A percentile compares a stretch with the other conserved stretches of the same genome.
These are phyloP conservation scores for Slavum lentiscoides DNA, from an alignment of 2,888 invertebrate genomes.

Conservation along the genomic window DNA sequence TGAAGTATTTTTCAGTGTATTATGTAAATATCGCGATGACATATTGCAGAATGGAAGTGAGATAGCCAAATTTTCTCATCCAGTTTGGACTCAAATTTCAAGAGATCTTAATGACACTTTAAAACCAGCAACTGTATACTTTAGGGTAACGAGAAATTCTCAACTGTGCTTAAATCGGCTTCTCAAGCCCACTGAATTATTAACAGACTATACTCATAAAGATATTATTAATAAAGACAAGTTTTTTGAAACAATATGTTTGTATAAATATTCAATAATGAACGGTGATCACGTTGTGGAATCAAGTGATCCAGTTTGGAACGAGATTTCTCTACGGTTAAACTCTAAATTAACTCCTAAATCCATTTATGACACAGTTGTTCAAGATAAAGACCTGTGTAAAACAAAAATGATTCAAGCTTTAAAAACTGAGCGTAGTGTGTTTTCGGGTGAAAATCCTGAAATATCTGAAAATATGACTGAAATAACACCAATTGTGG, in stretches of 20 bases:
- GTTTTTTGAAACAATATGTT: slow-evolving; percentile 44
- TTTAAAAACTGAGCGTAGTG: slow-evolving; percentile 43
- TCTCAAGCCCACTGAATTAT: slow-evolving; percentile 22
- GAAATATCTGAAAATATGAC: slow-evolving; percentile 37
- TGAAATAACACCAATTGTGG: slow-evolving; percentile 45
- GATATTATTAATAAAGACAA: slow-evolving; percentile 26
- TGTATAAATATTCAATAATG: slow-evolving; percentile 52
- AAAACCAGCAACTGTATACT: slow-evolving; percentile 47
- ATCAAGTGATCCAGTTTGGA: slow-evolving; percentile 42
- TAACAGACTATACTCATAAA: slow-evolving; percentile 16
- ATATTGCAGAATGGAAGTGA: slow-evolving; percentile 41
- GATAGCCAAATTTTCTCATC: slow-evolving; percentile 50
- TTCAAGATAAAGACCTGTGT: slow-evolving; percentile 30
- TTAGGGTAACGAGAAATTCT: slow-evolving; percentile 46
- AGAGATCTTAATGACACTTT: slow-evolving; percentile 40
- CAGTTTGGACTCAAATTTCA: slow-evolving; percentile 50
- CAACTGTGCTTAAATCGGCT: slow-evolving; percentile 46
- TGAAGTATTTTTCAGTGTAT: slow-evolving; percentile 31
- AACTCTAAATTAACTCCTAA: slow-evolving; percentile 30
- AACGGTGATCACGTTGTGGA: slow-evolving; percentile 38
- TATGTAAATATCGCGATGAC: slow-evolving; percentile 40
- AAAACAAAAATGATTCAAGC: slow-evolving; percentile 51
- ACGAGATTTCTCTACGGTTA: slow-evolving; percentile 40
- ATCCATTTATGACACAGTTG: slow-evolving; percentile 18
- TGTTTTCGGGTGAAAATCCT: slow-evolving; percentile 44